These are phyloP conservation scores for Eublepharis macularius DNA, from an alignment of 2,113 vertebrate species.

Conservation along the genomic window DNA sequence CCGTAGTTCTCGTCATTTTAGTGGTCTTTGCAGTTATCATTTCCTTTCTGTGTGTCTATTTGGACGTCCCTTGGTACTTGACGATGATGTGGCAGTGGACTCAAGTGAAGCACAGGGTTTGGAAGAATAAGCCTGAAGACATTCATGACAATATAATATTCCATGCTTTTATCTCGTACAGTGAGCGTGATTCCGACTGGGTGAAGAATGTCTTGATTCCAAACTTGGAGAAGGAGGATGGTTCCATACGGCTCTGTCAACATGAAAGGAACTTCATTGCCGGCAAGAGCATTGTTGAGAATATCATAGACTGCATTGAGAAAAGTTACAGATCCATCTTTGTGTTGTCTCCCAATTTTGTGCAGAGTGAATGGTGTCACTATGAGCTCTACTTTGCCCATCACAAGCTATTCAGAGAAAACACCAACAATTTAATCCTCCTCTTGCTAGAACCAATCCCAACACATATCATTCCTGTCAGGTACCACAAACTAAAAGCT, in stretches of 20 bases:
- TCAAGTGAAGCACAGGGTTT: conserved; percentile 78
- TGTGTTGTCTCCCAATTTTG: conserved; percentile 88
- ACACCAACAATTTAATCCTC: conserved; percentile 80
- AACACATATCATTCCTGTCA: conserved; percentile 81
- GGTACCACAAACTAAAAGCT: conserved; percentile 86
- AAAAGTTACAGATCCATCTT: conserved; percentile 88
- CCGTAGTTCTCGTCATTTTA: conserved; percentile 70
- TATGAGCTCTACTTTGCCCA: conserved; percentile 94
- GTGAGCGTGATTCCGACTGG: conserved; percentile 82
- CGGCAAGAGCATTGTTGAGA: conserved; percentile 87
- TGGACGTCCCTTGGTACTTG: conserved; percentile 87
- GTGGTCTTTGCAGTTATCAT: conserved; percentile 54
- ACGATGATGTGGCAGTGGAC: conserved; percentile 88
- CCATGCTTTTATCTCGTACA: conserved; percentile 92
- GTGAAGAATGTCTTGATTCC: conserved; percentile 81
- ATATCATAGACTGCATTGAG: conserved; percentile 89
- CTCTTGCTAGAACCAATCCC: conserved; percentile 89
- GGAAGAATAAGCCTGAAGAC: conserved; percentile 46
- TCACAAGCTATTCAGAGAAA: conserved; percentile 80
- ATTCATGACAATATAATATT: conserved; percentile 71
- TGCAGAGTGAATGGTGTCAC: conserved; percentile 94
- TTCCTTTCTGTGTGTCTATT: conserved; percentile 72
- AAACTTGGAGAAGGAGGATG: conserved; percentile 78
- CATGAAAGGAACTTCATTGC: conserved; percentile 88
- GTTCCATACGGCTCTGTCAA: conserved; percentile 77